Conservation (phyloP, 2,113 vertebrate genomes). For the Tyrannus savana region DNA sequence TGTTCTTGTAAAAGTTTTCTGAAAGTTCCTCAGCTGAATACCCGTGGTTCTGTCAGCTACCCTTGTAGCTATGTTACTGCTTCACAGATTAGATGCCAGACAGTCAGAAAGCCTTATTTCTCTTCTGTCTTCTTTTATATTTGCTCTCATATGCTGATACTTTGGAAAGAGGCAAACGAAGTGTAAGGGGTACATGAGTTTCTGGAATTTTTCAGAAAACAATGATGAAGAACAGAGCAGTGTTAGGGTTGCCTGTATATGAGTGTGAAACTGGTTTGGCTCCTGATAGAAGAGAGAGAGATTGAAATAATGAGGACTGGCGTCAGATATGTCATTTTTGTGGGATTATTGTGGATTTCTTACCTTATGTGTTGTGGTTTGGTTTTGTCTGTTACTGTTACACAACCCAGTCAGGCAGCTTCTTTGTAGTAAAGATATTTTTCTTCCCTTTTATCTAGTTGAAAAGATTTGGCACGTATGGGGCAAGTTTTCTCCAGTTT, state of each 20-base stretch:
- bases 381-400: background rate
- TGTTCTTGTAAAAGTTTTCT: background rate
- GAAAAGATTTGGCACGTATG: fast-evolving
- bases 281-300: background rate
- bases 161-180: background rate
- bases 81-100: background rate
- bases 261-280: background rate
- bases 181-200: background rate
- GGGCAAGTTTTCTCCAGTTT: background rate
- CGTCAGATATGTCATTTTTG: background rate
- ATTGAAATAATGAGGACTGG: background rate
- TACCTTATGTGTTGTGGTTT: background rate
- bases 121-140: background rate
- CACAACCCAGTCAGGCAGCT: background rate
- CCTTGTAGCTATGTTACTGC: background rate
- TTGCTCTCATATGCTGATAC: background rate
- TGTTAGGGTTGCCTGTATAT: background rate
- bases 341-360: background rate
- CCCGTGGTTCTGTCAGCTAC: fast-evolving
- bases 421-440: background rate
- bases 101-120: background rate
- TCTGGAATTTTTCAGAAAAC: background rate
- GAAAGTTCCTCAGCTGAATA: background rate
- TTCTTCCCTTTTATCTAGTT: background rate
- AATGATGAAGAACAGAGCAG: background rate